A percentile compares a stretch with the other conserved stretches of the same genome.
phyloP scores from a whole-genome alignment of 2,888 invertebrate genomes.

The Andrena bicolor region DNA sequence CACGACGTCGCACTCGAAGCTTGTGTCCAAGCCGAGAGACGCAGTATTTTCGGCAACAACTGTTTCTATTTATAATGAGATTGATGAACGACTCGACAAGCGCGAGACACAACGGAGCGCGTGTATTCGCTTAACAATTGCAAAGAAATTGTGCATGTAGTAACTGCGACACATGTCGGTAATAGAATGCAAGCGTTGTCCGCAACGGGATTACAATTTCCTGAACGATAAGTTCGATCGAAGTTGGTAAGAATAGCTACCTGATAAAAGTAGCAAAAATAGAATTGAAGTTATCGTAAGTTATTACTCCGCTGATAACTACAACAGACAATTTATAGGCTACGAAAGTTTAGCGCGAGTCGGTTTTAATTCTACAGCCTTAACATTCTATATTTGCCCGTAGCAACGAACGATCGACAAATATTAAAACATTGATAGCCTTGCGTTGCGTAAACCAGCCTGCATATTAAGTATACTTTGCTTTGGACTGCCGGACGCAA shows the following conservation, averaged over 20 bases:
- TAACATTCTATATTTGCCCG: constrained; percentile 11
- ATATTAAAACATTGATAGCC: constrained; percentile 33
- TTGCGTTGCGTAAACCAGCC: constrained; percentile 30
- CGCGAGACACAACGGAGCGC: background rate
- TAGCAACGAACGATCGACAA: constrained; percentile 35
- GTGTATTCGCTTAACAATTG: background rate
- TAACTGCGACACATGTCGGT: background rate
- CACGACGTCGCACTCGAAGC: constrained; percentile 30
- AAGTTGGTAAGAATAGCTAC: constrained; percentile 15
- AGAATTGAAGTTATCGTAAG: constrained; percentile 38
- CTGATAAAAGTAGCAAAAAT: constrained; percentile 47
- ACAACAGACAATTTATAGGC: constrained; percentile 43
- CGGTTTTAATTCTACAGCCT: constrained; percentile 15
- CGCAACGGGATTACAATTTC: background rate
- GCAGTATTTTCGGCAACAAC: constrained; percentile 27
- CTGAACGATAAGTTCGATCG: constrained; percentile 20
- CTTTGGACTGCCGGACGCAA: constrained; percentile 37
- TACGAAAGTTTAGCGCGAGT: constrained; percentile 36
- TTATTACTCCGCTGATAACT: constrained; percentile 32
- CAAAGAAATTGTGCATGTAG: constrained; percentile 1
- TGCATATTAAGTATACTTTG: constrained; percentile 27
- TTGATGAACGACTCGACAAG: constrained; percentile 1
- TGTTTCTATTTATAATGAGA: background rate
- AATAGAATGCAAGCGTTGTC: background rate
- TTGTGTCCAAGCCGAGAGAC: constrained; percentile 55